phyloP scores from a whole-genome alignment of 2,888 invertebrate species.

The Drosophila recens region DNA sequence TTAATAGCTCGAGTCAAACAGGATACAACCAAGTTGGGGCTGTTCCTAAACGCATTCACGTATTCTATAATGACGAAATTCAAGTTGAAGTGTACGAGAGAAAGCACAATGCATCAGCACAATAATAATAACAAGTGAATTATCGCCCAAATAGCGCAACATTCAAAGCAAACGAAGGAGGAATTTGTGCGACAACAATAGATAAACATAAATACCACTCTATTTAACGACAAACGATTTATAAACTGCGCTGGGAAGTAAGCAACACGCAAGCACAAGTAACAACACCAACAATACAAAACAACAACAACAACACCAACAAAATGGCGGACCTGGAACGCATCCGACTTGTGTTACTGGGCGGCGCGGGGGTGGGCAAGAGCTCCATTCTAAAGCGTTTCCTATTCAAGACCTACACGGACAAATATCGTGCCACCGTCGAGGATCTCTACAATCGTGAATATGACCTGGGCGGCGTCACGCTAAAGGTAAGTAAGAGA shows the following conservation, averaged over 20 bases:
- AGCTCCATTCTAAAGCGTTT: conserved; percentile 93
- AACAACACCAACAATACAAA: conserved; percentile 12
- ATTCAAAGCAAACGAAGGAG: conserved; percentile 17
- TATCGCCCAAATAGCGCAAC: conserved; percentile 10
- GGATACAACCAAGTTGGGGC: conserved; percentile 4
- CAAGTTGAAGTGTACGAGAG: conserved; percentile 48
- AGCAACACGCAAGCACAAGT: conserved; percentile 15
- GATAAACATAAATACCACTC: conserved; percentile 21
- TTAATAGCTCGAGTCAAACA: conserved; percentile 53
- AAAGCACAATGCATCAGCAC: conserved; percentile 38
- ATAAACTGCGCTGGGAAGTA: conserved; percentile 33
- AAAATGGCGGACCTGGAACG: conserved; percentile 91
- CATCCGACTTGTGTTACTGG: conserved; percentile 93
- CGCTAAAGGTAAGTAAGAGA: conserved; percentile 88
- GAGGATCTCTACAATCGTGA: conserved; percentile 95
- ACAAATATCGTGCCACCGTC: conserved; percentile 93
- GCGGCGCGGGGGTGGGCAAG: conserved; percentile 94
- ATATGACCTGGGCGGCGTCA: conserved; percentile 91
- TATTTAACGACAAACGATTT: conserved; percentile 49
- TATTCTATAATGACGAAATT: conserved; percentile 57
- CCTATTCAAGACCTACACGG: conserved; percentile 91
- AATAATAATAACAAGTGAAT: conserved; percentile 37
- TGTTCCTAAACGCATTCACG: neutral
- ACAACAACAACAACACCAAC: conserved; percentile 24
- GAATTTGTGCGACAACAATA: conserved; percentile 36